Evolutionary conservation across 2,797 vertebrate genomes (phyloP), one percentile per base, ranked within the genome.

Genomic region (Threskiornis aethiopicus): DNA sequence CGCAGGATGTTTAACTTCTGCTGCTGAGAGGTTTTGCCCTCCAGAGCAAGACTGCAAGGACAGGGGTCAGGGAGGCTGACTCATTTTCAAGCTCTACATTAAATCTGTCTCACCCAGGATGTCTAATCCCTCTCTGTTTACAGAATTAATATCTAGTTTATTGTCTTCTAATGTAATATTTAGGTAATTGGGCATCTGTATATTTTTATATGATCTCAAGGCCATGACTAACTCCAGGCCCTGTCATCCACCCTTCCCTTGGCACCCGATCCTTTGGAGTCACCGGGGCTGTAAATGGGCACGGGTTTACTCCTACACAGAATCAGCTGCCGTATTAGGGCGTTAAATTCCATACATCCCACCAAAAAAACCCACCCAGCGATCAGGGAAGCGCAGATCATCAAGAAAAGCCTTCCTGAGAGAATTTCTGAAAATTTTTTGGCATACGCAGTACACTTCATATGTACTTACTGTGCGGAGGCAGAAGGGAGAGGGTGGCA

Each of bases 101-200:
- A 92, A 92, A 94, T 92, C 81, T 80, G 78, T 94, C 79, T 95
- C 92, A 81, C 78, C 15, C 84, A 84, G 37, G 44, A 18, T 85
- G 77, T 81, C 61, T 87, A 95, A 94, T 84, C 64, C 41, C 31
- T 64, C 49, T 52, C 78, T 91, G 61, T 85, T 92, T 93, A 84
- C 84, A 93, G 59, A 93, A 75, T 87, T 89, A 85, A 37, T 78
- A 73, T 39, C 82, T 94, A 37, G 8, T 70, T 93, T 93, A 87
- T 94, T 87, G 87, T 52, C 75, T 85, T 77, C 59, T 91, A 94
- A 71, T 85, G 49, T 31, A 85, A 37, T 59, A 80, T 83, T 94
- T 75, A 76, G 17, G 41, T 46, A 77, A 87, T 52, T 76, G n/a
- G 28, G 37, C 41, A 6, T 41, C 46, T 72, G 64, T 62, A 42